These are phyloP conservation scores for Megamerina dolium DNA, from an alignment of 2,888 invertebrate species.

Conservation along the genomic window DNA sequence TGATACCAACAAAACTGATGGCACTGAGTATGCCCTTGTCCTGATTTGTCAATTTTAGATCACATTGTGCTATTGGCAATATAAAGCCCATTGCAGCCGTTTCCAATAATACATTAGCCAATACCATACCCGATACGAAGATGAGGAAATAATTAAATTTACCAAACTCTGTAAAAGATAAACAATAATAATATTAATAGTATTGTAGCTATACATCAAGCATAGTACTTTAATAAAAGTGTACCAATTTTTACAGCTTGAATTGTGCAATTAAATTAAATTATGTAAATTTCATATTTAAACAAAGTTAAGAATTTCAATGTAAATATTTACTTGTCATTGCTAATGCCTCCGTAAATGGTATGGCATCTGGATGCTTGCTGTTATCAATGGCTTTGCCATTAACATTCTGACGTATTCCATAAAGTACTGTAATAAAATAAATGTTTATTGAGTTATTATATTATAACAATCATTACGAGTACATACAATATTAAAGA, in stretches of 20 bases:
- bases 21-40: conserved; percentile 49
- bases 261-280: too few species aligned
- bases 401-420: background rate
- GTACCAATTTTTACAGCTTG: too few species aligned
- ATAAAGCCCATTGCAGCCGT: conserved; percentile 53
- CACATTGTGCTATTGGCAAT: conserved; percentile 52
- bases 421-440: background rate
- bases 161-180: conserved; percentile 50
- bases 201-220: background rate
- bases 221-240: too few species aligned
- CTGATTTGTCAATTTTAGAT: conserved; percentile 43
- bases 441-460: too few species aligned
- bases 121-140: conserved; percentile 51
- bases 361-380: conserved; percentile 9
- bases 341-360: conserved; percentile 24
- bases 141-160: conserved; percentile 52
- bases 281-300: too few species aligned
- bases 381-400: background rate
- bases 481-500: too few species aligned
- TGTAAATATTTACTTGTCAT: conserved; percentile 20
- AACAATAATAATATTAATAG: conserved; percentile 1
- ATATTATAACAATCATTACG: too few species aligned
- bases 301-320: too few species aligned
- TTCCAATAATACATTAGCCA: conserved; percentile 49
- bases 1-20: conserved; percentile 49